Percentiles rank a stretch among this genome's conserved stretches.
These are phyloP conservation scores for Nansenia antarctica DNA, from an alignment of 2,113 vertebrate species.

Conservation along the genomic window DNA sequence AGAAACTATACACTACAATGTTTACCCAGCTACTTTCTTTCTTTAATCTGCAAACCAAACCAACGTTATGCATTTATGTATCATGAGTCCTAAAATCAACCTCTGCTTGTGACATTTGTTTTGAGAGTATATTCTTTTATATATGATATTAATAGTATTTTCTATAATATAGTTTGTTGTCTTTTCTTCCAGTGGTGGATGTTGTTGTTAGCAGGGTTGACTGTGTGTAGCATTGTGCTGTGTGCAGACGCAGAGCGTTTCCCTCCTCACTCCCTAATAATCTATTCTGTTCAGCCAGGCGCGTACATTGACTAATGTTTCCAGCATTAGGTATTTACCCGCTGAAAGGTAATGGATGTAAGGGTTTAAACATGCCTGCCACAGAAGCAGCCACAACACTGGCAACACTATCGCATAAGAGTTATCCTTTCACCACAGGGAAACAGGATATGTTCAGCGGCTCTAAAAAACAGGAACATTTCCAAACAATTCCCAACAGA, in stretches of 20 bases:
- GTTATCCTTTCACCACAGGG: slow-evolving; percentile 45
- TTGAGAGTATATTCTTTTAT: too few species aligned
- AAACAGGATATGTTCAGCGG: too few species aligned
- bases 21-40: too few species aligned
- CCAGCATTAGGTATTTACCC: slow-evolving; percentile 78
- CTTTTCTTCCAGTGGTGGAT: slow-evolving; percentile 1
- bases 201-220: slow-evolving; percentile 37
- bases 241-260: slow-evolving; percentile 70
- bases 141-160: too few species aligned
- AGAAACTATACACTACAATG: too few species aligned
- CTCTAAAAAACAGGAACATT: too few species aligned
- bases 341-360: slow-evolving; percentile 77
- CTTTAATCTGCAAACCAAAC: too few species aligned
- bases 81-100: too few species aligned
- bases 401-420: slow-evolving; percentile 56
- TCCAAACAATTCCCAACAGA: too few species aligned
- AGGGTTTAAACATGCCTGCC: slow-evolving; percentile 72
- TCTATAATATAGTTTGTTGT: slow-evolving; percentile 20
- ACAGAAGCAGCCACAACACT: slow-evolving; percentile 60
- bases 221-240: slow-evolving; percentile 49
- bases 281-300: slow-evolving; percentile 80
- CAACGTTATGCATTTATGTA: too few species aligned
- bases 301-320: slow-evolving; percentile 82
- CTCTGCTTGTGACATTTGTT: too few species aligned
- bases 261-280: slow-evolving; percentile 76